Evolutionary conservation across 2,888 invertebrate species (phyloP).

Genomic region (Bruchidius siliquastri): DNA sequence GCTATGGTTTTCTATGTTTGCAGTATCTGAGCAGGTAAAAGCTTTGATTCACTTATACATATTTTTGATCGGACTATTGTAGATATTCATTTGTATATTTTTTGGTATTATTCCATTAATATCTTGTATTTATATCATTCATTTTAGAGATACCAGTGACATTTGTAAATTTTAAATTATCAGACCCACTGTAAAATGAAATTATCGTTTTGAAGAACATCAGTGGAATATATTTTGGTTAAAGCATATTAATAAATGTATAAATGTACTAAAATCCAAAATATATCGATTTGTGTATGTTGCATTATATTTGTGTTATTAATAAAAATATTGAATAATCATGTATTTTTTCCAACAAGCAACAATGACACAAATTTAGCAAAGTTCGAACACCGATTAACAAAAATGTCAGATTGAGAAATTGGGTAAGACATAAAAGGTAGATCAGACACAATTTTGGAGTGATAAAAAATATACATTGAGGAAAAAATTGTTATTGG

Average conservation of each 20-base stretch:
- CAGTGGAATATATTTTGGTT: conserved; percentile 1
- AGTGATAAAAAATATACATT: no score
- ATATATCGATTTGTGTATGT: conserved; percentile 3
- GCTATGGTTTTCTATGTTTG: no score
- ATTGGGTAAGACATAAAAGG: no score
- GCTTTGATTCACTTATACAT: not conserved
- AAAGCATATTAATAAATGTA: conserved; percentile 1
- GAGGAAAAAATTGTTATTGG: no score
- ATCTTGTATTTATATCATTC: not conserved
- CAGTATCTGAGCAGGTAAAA: not conserved
- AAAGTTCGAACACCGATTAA: no score
- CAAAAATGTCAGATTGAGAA: no score
- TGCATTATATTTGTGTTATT: conserved; percentile 3
- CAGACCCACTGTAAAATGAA: not conserved
- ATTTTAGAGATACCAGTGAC: not conserved
- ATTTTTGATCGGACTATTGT: not conserved
- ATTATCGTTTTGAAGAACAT: not conserved
- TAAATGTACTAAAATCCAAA: not conserved
- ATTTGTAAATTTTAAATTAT: not conserved
- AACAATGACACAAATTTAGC: no score
- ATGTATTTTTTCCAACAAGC: not conserved
- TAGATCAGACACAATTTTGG: no score
- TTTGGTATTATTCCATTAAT: not conserved
- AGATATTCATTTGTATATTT: not conserved
- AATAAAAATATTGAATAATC: not conserved